phyloP scores from a whole-genome alignment of 1,140 invertebrate genomes.

The Brachionus angularis region DNA sequence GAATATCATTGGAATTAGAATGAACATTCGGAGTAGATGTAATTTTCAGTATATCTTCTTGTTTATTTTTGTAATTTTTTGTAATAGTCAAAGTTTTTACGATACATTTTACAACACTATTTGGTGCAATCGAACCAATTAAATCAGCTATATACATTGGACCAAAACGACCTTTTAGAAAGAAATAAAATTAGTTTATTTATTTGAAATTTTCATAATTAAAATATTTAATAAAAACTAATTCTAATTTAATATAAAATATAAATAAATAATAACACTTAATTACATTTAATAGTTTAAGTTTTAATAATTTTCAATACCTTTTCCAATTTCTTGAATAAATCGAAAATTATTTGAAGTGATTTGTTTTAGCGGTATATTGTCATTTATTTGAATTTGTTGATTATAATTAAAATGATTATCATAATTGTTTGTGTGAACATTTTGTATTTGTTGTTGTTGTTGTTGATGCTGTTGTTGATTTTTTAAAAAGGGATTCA shows the following conservation, averaged over 20 bases:
- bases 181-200: not conserved
- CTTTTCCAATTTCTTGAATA: constrained; percentile 9
- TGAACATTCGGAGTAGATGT: constrained; percentile 2
- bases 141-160: constrained; percentile 75
- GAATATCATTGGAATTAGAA: not conserved
- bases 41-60: constrained; percentile 64
- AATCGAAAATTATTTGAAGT: constrained; percentile 3
- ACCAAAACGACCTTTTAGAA: constrained; percentile 82
- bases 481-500: not conserved
- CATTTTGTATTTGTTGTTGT: not conserved
- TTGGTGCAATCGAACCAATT: constrained; percentile 59
- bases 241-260: not conserved
- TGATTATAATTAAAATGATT: too few relatives aligned
- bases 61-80: constrained; percentile 79
- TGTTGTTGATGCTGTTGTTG: not conserved
- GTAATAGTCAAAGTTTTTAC: constrained; percentile 87
- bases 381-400: constrained; percentile 24
- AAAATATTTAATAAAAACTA: not conserved
- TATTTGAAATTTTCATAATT: not conserved
- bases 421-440: not conserved
- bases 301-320: constrained; percentile 33
- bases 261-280: not conserved
- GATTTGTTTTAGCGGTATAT: constrained; percentile 22
- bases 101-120: constrained; percentile 70
- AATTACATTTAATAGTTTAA: not conserved